Conservation (phyloP, 2,797 vertebrate genomes). For the Gambelia wislizenii region DNA sequence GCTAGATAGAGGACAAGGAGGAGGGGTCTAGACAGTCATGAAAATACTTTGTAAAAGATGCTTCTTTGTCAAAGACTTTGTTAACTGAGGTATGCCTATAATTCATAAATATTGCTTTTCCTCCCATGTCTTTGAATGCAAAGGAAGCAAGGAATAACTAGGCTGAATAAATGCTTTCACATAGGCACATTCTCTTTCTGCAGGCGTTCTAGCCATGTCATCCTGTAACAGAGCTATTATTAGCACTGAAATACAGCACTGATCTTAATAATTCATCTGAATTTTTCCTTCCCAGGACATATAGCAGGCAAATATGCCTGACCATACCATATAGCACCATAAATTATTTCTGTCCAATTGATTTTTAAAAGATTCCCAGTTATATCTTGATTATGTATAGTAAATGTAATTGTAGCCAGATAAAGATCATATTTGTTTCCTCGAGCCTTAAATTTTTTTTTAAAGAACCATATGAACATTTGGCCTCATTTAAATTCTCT, state of each 20-base stretch:
- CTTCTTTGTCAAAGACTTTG: too few relatives aligned
- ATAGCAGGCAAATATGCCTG: background rate
- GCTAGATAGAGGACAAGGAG: too few relatives aligned
- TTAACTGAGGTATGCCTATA: background rate
- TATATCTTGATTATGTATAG: background rate
- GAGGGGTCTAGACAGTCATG: too few relatives aligned
- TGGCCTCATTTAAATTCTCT: background rate
- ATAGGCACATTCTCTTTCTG: slow-evolving; percentile 61
- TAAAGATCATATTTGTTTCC: background rate
- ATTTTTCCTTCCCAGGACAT: background rate
- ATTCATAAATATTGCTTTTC: background rate
- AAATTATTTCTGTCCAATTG: background rate
- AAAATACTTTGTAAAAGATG: too few relatives aligned
- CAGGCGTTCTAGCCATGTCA: slow-evolving; percentile 22
- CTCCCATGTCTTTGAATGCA: background rate
- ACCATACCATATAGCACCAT: slow-evolving; percentile 11
- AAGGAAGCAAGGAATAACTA: slow-evolving; percentile 53
- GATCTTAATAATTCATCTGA: background rate
- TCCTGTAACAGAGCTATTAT: slow-evolving; percentile 16
- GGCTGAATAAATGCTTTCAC: slow-evolving; percentile 52
- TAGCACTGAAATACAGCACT: slow-evolving; percentile 22
- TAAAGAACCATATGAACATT: background rate
- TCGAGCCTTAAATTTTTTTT: background rate
- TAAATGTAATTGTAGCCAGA: background rate
- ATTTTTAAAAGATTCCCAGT: background rate